Conservation (phyloP, 2,888 invertebrate species). For the Polydrusus pterygomalis region DNA sequence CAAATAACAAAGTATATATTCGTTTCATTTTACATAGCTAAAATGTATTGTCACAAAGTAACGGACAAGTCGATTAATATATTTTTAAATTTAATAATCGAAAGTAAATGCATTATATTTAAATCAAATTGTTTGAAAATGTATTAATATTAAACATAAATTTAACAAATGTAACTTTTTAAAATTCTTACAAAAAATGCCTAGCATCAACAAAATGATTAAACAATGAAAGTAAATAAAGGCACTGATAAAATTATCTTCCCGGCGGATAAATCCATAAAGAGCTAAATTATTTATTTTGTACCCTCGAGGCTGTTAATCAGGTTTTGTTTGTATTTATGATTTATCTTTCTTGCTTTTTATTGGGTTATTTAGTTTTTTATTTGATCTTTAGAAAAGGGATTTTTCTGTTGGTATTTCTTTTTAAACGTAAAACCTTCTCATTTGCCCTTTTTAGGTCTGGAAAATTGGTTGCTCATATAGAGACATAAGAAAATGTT, state of each 20-base stretch:
- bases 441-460: no score
- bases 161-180: neutral
- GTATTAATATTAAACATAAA: neutral
- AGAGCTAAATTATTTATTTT: slow-evolving; percentile 19
- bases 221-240: slow-evolving; percentile 17
- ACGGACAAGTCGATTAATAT: no score
- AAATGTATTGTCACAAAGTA: no score
- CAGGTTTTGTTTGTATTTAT: slow-evolving; percentile 17
- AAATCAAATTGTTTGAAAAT: neutral
- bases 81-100: no score
- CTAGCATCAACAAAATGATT: neutral
- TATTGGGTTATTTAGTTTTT: slow-evolving; percentile 4
- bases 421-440: neutral
- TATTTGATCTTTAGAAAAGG: neutral
- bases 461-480: no score
- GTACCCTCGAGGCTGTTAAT: slow-evolving; percentile 1
- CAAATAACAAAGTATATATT: no score
- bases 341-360: slow-evolving; percentile 6
- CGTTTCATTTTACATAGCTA: no score
- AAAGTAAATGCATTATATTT: no score
- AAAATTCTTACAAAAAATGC: neutral
- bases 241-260: slow-evolving; percentile 3
- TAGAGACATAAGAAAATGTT: no score
- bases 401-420: neutral
- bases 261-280: slow-evolving; percentile 6